Evolutionary conservation across 2,888 invertebrate species (phyloP).

Genomic region (Leuctra nigra): DNA sequence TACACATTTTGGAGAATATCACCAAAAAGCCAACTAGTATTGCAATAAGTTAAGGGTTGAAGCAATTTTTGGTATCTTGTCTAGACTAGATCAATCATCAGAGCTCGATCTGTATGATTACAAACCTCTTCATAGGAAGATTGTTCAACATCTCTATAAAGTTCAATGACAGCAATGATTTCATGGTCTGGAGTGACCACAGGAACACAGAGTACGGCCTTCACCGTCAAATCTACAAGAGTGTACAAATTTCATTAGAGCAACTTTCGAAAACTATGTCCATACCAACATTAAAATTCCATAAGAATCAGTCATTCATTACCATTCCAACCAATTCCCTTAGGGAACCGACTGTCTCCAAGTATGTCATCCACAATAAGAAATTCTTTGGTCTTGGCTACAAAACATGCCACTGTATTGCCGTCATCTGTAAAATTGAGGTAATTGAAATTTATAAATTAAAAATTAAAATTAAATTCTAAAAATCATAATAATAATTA

Average conservation of each 20-base stretch:
- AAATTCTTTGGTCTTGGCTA: slow-evolving; percentile 48
- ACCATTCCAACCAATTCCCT: slow-evolving; percentile 42
- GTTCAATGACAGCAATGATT: slow-evolving; percentile 52
- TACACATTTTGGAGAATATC: too few species aligned
- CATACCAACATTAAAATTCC: not conserved
- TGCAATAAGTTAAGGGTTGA: too few species aligned
- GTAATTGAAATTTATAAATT: slow-evolving; percentile 35
- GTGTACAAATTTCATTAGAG: not conserved
- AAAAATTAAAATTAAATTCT: not conserved
- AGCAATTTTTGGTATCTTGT: too few species aligned
- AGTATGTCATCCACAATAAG: slow-evolving; percentile 49
- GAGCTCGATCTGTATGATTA: too few species aligned
- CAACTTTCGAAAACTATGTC: too few species aligned
- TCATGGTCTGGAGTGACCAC: slow-evolving; percentile 51
- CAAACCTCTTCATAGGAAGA: slow-evolving; percentile 42
- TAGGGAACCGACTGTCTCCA: slow-evolving; percentile 50
- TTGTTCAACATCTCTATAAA: slow-evolving; percentile 43
- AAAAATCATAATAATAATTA: not conserved
- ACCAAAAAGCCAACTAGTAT: too few species aligned
- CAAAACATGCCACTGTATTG: slow-evolving; percentile 51
- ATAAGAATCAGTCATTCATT: slow-evolving; percentile 5
- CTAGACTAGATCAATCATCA: too few species aligned
- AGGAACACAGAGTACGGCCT: slow-evolving; percentile 53
- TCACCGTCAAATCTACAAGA: slow-evolving; percentile 45
- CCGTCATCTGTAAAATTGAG: slow-evolving; percentile 36